A percentile compares a stretch with the other conserved stretches of the same genome.
phyloP scores from a whole-genome alignment of 2,888 invertebrate genomes.

The Drosophila yooni region DNA sequence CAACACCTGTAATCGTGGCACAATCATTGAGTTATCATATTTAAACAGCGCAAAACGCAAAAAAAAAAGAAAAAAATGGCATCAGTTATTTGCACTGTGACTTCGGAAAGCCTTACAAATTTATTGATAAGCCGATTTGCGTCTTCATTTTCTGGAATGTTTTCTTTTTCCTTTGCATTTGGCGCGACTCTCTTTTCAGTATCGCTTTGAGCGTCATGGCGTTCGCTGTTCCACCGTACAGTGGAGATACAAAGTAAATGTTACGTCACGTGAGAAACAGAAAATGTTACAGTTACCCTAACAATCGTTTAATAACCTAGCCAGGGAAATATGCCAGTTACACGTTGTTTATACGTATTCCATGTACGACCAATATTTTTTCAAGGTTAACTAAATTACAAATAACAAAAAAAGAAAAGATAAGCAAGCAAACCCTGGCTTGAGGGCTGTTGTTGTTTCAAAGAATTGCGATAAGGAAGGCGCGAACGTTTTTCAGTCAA shows the following conservation, averaged over 20 bases:
- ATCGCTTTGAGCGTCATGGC: constrained; percentile 37
- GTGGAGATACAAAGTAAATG: constrained; percentile 1
- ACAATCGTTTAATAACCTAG: constrained; percentile 1
- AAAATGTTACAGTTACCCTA: background rate
- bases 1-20: constrained; percentile 80
- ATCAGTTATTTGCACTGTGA: constrained; percentile 35
- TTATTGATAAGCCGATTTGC: constrained; percentile 80
- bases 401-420: background rate
- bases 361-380: constrained; percentile 15
- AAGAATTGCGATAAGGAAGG: constrained; percentile 49
- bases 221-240: constrained; percentile 30
- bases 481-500: constrained; percentile 16
- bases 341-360: constrained; percentile 1
- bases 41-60: constrained; percentile 39
- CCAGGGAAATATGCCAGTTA: constrained; percentile 9
- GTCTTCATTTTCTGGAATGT: constrained; percentile 49
- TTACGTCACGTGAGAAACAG: constrained; percentile 8
- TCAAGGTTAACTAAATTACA: constrained; percentile 58
- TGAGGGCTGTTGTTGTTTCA: constrained; percentile 20
- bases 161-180: constrained; percentile 16
- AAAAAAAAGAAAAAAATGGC: constrained; percentile 16
- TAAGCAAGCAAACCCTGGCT: constrained; percentile 13
- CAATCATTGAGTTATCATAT: constrained; percentile 73
- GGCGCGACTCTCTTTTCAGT: constrained; percentile 41
- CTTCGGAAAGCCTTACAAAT: constrained; percentile 53